These are phyloP conservation scores for Dromas ardeola DNA, from an alignment of 2,113 vertebrate species.

Conservation along the genomic window DNA sequence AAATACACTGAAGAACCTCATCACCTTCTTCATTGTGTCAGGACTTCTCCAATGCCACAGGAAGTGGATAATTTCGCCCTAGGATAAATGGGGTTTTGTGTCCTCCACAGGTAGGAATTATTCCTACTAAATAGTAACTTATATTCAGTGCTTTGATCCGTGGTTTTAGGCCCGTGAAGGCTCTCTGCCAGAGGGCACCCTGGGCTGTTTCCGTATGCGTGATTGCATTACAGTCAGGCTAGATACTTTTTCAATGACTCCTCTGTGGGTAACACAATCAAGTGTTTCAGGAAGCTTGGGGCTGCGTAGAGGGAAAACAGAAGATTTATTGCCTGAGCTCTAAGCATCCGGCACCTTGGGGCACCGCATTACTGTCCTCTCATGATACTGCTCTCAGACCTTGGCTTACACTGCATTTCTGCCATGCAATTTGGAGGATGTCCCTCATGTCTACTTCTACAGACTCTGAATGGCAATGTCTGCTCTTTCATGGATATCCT, in stretches of 20 bases:
- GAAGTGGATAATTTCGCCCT: neutral
- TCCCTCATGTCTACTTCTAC: neutral
- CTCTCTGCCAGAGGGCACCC: neutral
- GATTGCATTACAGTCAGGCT: neutral
- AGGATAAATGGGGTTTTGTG: neutral
- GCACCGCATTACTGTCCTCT: neutral
- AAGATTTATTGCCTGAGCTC: neutral
- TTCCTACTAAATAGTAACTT: neutral
- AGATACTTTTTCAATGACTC: neutral
- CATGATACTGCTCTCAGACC: neutral
- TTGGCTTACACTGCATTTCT: neutral
- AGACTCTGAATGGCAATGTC: neutral
- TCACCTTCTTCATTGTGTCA: neutral
- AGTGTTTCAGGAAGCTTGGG: neutral
- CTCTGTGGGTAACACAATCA: neutral
- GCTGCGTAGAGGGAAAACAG: neutral
- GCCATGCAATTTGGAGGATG: neutral
- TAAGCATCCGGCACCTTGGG: neutral
- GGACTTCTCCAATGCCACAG: neutral
- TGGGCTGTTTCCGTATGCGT: neutral
- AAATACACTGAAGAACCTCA: neutral
- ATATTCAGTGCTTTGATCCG: neutral
- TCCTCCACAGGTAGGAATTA: neutral
- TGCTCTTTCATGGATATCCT: neutral
- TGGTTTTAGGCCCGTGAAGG: neutral